phyloP scores from a whole-genome alignment of 2,888 invertebrate genomes.

The Xanthia icteritia region DNA sequence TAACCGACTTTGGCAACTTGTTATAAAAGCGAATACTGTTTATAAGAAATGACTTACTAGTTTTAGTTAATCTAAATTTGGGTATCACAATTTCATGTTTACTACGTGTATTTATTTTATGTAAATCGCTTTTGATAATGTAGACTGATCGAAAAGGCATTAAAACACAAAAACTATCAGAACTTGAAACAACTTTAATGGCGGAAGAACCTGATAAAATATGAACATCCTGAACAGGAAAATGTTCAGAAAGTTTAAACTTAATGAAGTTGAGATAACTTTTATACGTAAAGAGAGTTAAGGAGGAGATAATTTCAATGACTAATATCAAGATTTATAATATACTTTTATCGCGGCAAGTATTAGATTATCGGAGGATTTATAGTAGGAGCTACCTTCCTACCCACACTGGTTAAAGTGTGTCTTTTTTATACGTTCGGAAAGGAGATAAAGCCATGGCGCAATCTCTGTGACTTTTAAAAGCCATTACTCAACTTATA shows the following conservation, averaged over 20 bases:
- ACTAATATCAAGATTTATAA: background rate
- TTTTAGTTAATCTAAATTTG: too few species aligned
- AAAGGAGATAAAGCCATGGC: background rate
- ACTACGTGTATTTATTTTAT: too few species aligned
- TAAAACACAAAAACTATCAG: background rate
- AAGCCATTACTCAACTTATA: background rate
- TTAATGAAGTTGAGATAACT: slow-evolving; percentile 4
- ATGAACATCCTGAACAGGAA: background rate
- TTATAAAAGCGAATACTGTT: too few species aligned
- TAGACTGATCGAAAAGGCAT: background rate
- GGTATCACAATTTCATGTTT: too few species aligned
- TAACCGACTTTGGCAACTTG: too few species aligned
- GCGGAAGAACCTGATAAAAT: background rate
- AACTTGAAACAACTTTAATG: background rate
- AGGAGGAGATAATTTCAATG: background rate
- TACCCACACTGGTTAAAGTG: background rate
- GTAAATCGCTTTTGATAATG: too few species aligned
- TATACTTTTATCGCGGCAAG: background rate
- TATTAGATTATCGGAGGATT: background rate
- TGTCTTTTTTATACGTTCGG: background rate
- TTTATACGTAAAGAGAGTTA: background rate
- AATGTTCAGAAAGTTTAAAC: background rate
- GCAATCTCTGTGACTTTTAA: background rate
- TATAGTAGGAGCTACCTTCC: background rate
- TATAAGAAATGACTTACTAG: too few species aligned